Evolutionary conservation across 2,113 vertebrate genomes (phyloP), one percentile per base, ranked within the genome.

Genomic region (Syrmaticus mikado): DNA sequence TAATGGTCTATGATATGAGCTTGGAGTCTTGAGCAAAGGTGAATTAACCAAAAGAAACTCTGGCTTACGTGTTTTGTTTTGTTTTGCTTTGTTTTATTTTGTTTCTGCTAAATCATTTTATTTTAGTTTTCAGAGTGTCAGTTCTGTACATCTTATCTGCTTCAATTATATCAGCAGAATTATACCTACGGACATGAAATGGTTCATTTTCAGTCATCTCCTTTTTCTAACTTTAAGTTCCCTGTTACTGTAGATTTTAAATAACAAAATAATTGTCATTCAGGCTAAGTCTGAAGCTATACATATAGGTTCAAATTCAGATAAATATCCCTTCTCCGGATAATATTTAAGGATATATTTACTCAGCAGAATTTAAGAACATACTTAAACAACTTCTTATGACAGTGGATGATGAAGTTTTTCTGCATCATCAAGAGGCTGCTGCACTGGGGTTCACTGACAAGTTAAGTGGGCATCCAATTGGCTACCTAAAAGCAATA

Each of bases 141-240:
- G 32, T 43, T 22, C 43, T 66, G 19, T 68, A 85, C 85, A 93
- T 92, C 34, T 84, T 88, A 94, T 85, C 77, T 25, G 53, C 92
- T 95, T 93, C 89, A 94, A 6, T 1, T 84, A 45, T 16, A 94
- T 86, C 77, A 95, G 77, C 53, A 92, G 92, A 70, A 79, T 77
- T 75, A 90, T 48, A 46, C 20, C 90, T 91, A 89, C 8, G 82
- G 60, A 66, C 21, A 28, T 25, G 45, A 55, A 82, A 87, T 80
- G 41, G 58, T 80, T 94, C 55, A 73, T 85, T 95, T 92, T 85
- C 62, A 82, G 75, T 89, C 92, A 94, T 91, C 71, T 89, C 40
- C 13, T 82, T 89, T 70, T 67, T 82, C 72, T 95, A 91, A 94
- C 87, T 92, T 20, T 73, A 82, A 80, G 50, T 89, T 93, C 43